Percentiles rank a stretch among this genome's conserved stretches.
phyloP scores from a whole-genome alignment of 2,888 invertebrate species.

The Spodoptera exigua region DNA sequence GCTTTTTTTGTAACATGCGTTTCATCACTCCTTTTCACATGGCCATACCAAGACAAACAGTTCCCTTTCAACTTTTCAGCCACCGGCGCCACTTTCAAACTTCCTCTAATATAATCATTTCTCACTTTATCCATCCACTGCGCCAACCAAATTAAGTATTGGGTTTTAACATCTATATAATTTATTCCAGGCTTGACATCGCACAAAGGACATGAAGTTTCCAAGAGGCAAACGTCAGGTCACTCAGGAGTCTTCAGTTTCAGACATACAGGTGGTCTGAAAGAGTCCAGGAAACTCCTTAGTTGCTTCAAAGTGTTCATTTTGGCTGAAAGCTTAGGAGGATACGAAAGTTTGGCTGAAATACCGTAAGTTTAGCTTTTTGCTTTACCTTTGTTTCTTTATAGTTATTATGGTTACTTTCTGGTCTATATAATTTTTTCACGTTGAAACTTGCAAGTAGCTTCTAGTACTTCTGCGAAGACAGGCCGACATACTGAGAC shows the following conservation, averaged over 20 bases:
- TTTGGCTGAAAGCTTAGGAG: conserved; percentile 98
- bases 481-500: too few relatives aligned
- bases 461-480: too few relatives aligned
- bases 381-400: neutral
- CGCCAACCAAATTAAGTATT: neutral
- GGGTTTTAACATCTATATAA: conserved; percentile 7
- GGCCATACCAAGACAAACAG: too few relatives aligned
- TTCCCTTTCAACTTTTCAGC: too few relatives aligned
- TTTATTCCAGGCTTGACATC: conserved; percentile 13
- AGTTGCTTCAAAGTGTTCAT: conserved; percentile 93
- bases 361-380: conserved; percentile 94
- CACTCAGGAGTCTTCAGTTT: conserved; percentile 98
- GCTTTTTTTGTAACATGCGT: too few relatives aligned
- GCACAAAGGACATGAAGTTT: conserved; percentile 88
- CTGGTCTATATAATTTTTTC: too few relatives aligned
- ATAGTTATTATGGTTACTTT: too few relatives aligned
- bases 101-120: too few relatives aligned
- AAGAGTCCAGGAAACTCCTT: conserved; percentile 93
- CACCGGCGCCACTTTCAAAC: too few relatives aligned
- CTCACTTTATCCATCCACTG: too few relatives aligned
- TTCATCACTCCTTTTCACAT: too few relatives aligned
- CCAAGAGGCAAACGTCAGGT: conserved; percentile 94
- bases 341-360: conserved; percentile 98
- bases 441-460: too few relatives aligned
- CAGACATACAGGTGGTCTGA: conserved; percentile 93